Percentiles rank a stretch among this genome's conserved stretches.
Evolutionary conservation across 2,797 vertebrate genomes (phyloP).

Genomic region (Sphenopsis melanotis): DNA sequence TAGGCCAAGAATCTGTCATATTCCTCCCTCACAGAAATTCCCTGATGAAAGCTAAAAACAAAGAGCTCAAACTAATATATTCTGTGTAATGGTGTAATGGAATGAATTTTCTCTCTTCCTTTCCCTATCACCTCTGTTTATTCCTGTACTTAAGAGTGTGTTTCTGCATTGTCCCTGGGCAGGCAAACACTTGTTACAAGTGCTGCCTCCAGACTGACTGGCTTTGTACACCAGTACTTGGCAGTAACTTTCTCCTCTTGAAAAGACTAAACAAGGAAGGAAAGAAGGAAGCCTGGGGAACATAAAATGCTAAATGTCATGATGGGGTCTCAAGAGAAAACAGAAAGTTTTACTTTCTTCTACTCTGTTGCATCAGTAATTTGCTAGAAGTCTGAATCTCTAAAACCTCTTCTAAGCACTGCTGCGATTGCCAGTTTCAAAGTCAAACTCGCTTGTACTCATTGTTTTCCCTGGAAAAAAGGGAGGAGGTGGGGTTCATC

Average conservation of each 20-base stretch:
- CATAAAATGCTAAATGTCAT: not conserved
- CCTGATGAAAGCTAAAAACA: not conserved
- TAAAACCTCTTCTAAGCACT: not conserved
- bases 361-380: not conserved
- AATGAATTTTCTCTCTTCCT: conserved; percentile 8
- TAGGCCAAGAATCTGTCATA: not conserved
- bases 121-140: not conserved
- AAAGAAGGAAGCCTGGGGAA: not conserved
- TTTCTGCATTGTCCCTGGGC: not conserved
- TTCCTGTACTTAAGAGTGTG: not conserved
- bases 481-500: not conserved
- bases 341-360: not conserved
- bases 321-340: not conserved
- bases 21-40: not conserved
- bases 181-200: not conserved
- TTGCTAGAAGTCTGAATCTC: not conserved
- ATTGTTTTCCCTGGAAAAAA: not conserved
- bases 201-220: conserved; percentile 10
- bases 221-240: not conserved
- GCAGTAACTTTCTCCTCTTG: not conserved
- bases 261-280: not conserved
- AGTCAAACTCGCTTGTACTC: not conserved
- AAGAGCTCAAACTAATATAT: not conserved
- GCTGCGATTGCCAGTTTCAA: not conserved
- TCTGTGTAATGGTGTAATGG: not conserved